Evolutionary conservation across 2,797 vertebrate genomes (phyloP), one percentile per base, ranked within the genome.

Genomic region (Enoplosus armatus): DNA sequence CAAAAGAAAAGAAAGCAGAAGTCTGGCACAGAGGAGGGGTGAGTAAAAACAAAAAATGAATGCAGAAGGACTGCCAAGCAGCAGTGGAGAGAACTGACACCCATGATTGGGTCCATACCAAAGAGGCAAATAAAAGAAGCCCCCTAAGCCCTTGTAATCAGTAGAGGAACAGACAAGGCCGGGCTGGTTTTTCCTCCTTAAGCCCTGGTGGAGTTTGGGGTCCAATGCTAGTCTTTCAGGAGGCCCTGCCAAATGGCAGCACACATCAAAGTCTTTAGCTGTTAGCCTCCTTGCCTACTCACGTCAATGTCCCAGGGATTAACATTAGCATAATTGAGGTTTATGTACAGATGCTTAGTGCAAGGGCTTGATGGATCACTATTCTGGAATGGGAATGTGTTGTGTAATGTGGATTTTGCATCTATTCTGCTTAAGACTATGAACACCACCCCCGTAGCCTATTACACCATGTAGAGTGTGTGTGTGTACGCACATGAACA

Each of bases 261-360:
- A 86, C 88, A 95, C 94, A 95, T 94, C 93, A 95, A 95, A 95
- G 93, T 90, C 89, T 93, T 89, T 89, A 91, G 87, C 89, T 85
- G 93, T 92, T 94, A 94, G 91, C 90, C 91, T 91, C 85, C 92
- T 92, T 93, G 92, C 91, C 92, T 90, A 90, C 91, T 89, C 89
- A 87, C 89, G 79, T 90, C 93, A 93, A 90, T 94, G 93, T 93
- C 92, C 91, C 88, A 92, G 88, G 87, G 93, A 93, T 92, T 92
- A 92, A 85, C 87, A 94, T 96, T 96, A 95, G 94, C 94, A 95
- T 96, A 95, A 95, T 94, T 95, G 93, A 94, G 94, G 92, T 95
- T 95, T 94, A 94, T 95, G 93, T 94, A 93, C 93, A 95, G 92
- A 93, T 92, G 90, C 94, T 94, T 91, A 93, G 90, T 87, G 91